A percentile compares a stretch with the other conserved stretches of the same genome.
Evolutionary conservation across 2,797 vertebrate species (phyloP).

Genomic region (Dendrocincla fuliginosa): DNA sequence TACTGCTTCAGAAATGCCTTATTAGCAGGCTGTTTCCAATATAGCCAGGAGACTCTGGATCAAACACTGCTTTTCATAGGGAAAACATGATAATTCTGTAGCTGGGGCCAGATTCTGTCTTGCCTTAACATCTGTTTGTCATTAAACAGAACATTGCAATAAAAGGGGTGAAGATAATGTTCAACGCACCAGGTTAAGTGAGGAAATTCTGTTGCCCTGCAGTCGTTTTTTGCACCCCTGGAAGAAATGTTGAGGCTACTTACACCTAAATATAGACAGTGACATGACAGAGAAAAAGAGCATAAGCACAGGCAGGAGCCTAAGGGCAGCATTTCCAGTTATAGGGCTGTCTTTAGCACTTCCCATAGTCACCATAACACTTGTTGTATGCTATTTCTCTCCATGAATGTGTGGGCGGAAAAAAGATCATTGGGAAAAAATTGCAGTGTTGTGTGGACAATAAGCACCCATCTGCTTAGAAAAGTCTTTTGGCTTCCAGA

Average conservation of each 20-base stretch:
- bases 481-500: neutral
- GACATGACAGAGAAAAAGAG: neutral
- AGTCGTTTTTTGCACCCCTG: neutral
- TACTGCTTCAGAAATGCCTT: slow-evolving; percentile 45
- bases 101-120: slow-evolving; percentile 25
- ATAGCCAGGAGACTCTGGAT: neutral
- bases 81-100: slow-evolving; percentile 39
- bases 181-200: neutral
- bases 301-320: neutral
- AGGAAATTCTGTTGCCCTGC: neutral
- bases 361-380: neutral
- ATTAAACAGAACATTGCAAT: slow-evolving; percentile 9
- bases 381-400: neutral
- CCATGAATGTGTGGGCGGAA: neutral
- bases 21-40: slow-evolving; percentile 33
- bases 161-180: neutral
- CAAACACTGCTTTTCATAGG: slow-evolving; percentile 24
- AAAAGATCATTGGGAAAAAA: neutral
- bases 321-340: neutral
- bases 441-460: neutral
- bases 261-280: neutral
- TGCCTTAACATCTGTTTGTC: slow-evolving; percentile 47
- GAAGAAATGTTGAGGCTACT: neutral
- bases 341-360: neutral
- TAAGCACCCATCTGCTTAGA: neutral